Evolutionary conservation across 2,888 invertebrate genomes (phyloP).

Genomic region (Neoascia interrupta): DNA sequence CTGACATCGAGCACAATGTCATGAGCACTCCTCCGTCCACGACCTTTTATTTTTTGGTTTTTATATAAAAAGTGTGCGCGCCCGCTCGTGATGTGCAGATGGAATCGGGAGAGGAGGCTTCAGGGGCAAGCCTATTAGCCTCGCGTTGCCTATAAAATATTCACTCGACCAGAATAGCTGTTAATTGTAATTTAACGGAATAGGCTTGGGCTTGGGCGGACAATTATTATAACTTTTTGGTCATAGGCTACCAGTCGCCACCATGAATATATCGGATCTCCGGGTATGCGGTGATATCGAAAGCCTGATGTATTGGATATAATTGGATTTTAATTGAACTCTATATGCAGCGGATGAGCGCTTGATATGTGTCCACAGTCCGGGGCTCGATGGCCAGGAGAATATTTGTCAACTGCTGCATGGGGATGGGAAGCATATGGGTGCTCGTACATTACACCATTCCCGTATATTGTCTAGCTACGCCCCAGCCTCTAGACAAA

Average conservation of each 20-base stretch:
- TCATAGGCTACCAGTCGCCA: slow-evolving; percentile 14
- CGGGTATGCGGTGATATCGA: background rate
- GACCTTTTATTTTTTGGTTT: background rate
- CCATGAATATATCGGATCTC: background rate
- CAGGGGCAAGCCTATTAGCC: slow-evolving; percentile 33
- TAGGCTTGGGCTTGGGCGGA: slow-evolving; percentile 43
- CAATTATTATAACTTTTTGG: slow-evolving; percentile 60
- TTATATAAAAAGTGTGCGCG: background rate
- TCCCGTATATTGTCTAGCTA: background rate
- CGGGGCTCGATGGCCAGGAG: slow-evolving; percentile 16
- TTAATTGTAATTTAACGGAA: slow-evolving; percentile 63
- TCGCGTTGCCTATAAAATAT: slow-evolving; percentile 24
- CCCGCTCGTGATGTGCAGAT: slow-evolving; percentile 1
- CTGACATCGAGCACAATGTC: slow-evolving; percentile 63
- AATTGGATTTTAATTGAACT: slow-evolving; percentile 69
- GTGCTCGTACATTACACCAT: slow-evolving; percentile 13
- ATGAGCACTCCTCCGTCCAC: slow-evolving; percentile 10
- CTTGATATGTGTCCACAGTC: slow-evolving; percentile 41
- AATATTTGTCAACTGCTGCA: slow-evolving; percentile 40
- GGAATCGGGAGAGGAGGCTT: background rate
- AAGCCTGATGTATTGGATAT: slow-evolving; percentile 53
- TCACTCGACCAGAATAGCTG: slow-evolving; percentile 43
- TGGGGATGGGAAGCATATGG: background rate
- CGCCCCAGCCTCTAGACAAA: too few species aligned
- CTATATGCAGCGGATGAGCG: slow-evolving; percentile 58